Evolutionary conservation across 2,113 vertebrate species (phyloP).

Genomic region (Coturnix japonica): DNA sequence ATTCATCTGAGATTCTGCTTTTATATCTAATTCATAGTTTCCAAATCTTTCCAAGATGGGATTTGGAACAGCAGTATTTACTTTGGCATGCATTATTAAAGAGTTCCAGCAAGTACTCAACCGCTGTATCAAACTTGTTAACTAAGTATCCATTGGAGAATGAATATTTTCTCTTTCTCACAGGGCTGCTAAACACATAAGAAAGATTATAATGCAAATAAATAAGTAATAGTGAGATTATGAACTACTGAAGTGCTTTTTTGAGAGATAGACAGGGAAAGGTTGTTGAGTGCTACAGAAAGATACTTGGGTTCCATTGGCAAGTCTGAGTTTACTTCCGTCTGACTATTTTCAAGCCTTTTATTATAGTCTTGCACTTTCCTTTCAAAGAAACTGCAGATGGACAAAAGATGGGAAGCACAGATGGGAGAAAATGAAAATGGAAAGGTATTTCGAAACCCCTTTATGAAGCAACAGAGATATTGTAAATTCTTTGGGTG

Average conservation of each 20-base stretch:
- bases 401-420: not conserved
- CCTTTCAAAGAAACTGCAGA: not conserved
- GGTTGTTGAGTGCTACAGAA: not conserved
- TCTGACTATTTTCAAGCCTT: not conserved
- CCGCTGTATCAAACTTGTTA: not conserved
- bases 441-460: not conserved
- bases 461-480: not conserved
- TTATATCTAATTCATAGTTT: not conserved
- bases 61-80: not conserved
- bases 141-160: not conserved
- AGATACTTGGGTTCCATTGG: not conserved
- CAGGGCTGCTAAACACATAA: not conserved
- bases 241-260: not conserved
- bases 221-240: not conserved
- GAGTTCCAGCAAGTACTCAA: not conserved
- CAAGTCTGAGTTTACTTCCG: not conserved
- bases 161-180: conserved; percentile 9
- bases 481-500: not conserved
- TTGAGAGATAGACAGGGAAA: not conserved
- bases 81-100: not conserved
- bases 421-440: not conserved
- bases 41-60: not conserved
- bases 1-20: not conserved
- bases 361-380: not conserved
- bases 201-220: not conserved